Conservation (phyloP, 2,888 invertebrate species). For the Heterodera filipjevi region DNA sequence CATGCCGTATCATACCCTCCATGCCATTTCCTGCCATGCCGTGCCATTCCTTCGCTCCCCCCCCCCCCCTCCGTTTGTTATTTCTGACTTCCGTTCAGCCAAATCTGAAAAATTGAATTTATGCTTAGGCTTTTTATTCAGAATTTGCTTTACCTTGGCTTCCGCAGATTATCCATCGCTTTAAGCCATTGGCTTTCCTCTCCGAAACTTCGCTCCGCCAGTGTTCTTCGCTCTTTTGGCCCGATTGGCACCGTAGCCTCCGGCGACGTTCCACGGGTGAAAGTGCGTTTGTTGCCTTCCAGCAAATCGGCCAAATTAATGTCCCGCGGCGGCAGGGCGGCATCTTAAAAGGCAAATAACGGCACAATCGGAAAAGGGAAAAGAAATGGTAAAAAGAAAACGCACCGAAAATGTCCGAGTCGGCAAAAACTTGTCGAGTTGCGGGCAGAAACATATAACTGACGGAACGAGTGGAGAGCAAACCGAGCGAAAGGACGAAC, state of each 20-base stretch:
- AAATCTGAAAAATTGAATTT: constrained; percentile 7
- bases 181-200: constrained; percentile 27
- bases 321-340: neutral
- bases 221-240: constrained; percentile 19
- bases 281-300: neutral
- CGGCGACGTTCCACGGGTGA: neutral
- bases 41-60: no score
- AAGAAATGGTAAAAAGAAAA: no score
- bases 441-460: constrained; percentile 8
- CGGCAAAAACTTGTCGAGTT: neutral
- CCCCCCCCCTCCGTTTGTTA: neutral
- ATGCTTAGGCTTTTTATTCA: neutral
- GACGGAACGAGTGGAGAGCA: neutral
- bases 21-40: no score
- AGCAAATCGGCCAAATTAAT: constrained; percentile 8
- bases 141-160: constrained; percentile 2
- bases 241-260: neutral
- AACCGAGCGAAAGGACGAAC: neutral
- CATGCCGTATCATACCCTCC: no score
- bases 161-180: constrained; percentile 26
- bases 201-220: constrained; percentile 14
- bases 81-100: neutral
- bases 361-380: neutral
- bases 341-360: neutral
- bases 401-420: neutral